These are phyloP conservation scores for Ischnura elegans DNA, from an alignment of 2,888 invertebrate species.

Conservation along the genomic window DNA sequence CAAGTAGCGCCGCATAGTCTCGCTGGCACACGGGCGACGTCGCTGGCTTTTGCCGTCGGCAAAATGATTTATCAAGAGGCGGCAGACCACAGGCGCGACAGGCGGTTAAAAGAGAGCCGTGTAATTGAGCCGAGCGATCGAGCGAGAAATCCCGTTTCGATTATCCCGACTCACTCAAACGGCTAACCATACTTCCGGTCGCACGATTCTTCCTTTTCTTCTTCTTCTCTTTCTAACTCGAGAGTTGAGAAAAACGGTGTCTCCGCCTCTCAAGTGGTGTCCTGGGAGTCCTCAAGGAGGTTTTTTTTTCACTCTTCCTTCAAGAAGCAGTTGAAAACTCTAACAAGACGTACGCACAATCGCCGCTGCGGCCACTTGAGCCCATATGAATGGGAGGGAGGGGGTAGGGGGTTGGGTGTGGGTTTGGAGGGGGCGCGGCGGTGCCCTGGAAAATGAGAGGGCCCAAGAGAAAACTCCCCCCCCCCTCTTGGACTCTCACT, in stretches of 20 bases:
- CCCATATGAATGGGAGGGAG: background rate
- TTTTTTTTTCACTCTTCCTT: background rate
- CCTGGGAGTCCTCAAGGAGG: background rate
- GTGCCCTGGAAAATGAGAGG: background rate
- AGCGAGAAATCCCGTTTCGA: conserved; percentile 52
- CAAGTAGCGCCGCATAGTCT: background rate
- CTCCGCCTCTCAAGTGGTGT: conserved; percentile 8
- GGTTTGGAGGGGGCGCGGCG: background rate
- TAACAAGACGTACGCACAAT: conserved; percentile 32
- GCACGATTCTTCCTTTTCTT: conserved; percentile 26
- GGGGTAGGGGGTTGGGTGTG: background rate
- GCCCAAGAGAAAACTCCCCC: background rate
- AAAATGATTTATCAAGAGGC: conserved; percentile 61
- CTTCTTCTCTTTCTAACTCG: too few relatives aligned
- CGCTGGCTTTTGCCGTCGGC: background rate
- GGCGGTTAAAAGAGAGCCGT: conserved; percentile 46
- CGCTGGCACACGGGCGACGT: background rate
- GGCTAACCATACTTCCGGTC: conserved; percentile 62
- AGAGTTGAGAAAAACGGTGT: background rate
- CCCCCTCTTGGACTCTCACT: background rate
- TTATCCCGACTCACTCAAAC: conserved; percentile 61
- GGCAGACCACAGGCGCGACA: background rate
- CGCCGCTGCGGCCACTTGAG: conserved; percentile 24
- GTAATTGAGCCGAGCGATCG: conserved; percentile 51
- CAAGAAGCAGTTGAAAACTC: conserved; percentile 7